Percentiles rank a stretch among this genome's conserved stretches.
Evolutionary conservation across 2,113 vertebrate species (phyloP).

Genomic region (Malurus elegans): DNA sequence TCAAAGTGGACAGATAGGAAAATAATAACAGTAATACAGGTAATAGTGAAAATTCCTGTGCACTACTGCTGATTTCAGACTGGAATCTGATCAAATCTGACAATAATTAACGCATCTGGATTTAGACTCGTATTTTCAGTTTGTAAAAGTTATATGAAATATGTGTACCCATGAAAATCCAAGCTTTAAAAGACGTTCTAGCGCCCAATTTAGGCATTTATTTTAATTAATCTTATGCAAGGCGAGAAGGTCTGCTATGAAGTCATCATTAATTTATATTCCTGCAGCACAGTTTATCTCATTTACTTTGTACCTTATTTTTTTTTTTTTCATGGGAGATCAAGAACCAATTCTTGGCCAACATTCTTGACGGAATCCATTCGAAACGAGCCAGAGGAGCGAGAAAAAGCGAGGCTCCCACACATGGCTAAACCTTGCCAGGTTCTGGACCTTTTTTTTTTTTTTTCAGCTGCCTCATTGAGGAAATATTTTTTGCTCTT

Average conservation of each 20-base stretch:
- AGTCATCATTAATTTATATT: neutral
- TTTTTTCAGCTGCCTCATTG: neutral
- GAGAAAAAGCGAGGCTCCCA: neutral
- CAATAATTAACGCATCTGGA: neutral
- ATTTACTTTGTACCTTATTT: neutral
- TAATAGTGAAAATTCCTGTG: neutral
- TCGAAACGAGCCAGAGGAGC: neutral
- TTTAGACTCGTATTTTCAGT: neutral
- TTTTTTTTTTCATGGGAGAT: neutral
- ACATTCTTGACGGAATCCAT: neutral
- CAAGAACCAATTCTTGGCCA: constrained; percentile 13
- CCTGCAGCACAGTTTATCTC: neutral
- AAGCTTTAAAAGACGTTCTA: neutral
- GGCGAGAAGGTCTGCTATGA: neutral
- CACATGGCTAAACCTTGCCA: neutral
- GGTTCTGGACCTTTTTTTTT: neutral
- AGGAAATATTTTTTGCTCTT: constrained; percentile 6
- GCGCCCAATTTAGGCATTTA: neutral
- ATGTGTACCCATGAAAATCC: neutral
- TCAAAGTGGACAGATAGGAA: neutral
- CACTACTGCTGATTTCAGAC: neutral
- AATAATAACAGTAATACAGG: neutral
- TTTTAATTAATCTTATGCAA: neutral
- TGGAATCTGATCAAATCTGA: neutral
- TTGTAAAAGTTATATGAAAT: neutral